Percentiles rank a stretch among this genome's conserved stretches.
Evolutionary conservation across 2,888 invertebrate species (phyloP).

Genomic region (Mesoligia furuncula): DNA sequence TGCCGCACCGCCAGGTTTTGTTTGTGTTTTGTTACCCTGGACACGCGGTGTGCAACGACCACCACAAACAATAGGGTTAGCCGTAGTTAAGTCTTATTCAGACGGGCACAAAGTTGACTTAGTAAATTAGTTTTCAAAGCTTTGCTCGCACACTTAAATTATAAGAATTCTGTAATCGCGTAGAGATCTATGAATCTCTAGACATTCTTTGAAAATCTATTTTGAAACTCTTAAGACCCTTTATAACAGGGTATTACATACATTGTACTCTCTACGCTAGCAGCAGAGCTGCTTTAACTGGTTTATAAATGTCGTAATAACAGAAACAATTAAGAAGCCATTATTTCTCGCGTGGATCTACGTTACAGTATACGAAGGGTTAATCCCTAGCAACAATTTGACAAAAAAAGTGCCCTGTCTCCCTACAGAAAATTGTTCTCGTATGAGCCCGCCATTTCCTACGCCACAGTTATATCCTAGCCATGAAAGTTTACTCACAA

Average conservation of each 20-base stretch:
- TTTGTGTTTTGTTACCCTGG: conserved; percentile 31
- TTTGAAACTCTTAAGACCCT: neutral
- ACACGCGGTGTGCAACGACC: conserved; percentile 28
- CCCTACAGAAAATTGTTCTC: neutral
- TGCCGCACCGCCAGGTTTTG: conserved; percentile 11
- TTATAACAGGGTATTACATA: neutral
- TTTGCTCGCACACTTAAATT: neutral
- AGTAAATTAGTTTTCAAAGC: neutral
- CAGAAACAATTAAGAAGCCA: neutral
- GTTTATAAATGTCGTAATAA: neutral
- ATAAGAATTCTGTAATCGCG: neutral
- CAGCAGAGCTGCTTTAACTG: neutral
- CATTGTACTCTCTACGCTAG: neutral
- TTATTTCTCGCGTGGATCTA: neutral
- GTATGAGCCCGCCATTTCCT: conserved; percentile 9
- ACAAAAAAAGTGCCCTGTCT: neutral
- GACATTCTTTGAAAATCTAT: neutral
- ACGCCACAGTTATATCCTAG: conserved; percentile 5
- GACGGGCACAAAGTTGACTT: neutral
- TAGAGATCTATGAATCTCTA: neutral
- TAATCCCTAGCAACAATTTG: neutral
- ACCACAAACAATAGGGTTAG: conserved; percentile 45
- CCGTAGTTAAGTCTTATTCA: conserved; percentile 8
- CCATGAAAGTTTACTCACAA: conserved; percentile 45
- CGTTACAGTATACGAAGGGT: neutral